These are phyloP conservation scores for Neopipo cinnamomea DNA, from an alignment of 2,113 vertebrate species.

Conservation along the genomic window DNA sequence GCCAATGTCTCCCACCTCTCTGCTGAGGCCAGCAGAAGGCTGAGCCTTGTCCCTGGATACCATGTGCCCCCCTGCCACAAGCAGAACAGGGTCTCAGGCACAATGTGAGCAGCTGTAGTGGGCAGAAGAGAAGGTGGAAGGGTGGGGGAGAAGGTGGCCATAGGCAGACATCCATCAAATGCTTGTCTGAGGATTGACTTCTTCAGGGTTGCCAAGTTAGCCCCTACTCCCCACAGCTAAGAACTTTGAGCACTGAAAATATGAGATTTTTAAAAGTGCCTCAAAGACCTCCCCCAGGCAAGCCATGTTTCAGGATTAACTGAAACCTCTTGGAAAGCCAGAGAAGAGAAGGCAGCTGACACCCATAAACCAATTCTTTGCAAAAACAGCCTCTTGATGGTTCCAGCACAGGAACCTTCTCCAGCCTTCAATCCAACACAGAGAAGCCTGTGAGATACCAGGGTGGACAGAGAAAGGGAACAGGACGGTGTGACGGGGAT, in stretches of 20 bases:
- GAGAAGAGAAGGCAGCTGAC: neutral
- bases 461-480: neutral
- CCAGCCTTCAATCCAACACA: neutral
- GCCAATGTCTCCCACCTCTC: neutral
- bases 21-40: neutral
- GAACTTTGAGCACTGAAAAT: neutral
- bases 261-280: neutral
- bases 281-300: conserved; percentile 35
- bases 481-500: neutral
- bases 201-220: conserved; percentile 14
- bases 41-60: neutral
- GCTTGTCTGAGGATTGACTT: conserved; percentile 32
- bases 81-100: conserved; percentile 32
- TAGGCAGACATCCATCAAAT: neutral
- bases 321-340: conserved; percentile 27
- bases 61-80: neutral
- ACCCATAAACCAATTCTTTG: neutral
- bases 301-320: neutral
- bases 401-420: neutral
- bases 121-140: neutral
- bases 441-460: neutral
- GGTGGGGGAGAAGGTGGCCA: neutral
- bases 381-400: neutral
- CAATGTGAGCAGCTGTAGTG: neutral
- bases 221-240: neutral